Conservation (phyloP, 2,797 vertebrate genomes). For the Sciurus vulgaris region DNA sequence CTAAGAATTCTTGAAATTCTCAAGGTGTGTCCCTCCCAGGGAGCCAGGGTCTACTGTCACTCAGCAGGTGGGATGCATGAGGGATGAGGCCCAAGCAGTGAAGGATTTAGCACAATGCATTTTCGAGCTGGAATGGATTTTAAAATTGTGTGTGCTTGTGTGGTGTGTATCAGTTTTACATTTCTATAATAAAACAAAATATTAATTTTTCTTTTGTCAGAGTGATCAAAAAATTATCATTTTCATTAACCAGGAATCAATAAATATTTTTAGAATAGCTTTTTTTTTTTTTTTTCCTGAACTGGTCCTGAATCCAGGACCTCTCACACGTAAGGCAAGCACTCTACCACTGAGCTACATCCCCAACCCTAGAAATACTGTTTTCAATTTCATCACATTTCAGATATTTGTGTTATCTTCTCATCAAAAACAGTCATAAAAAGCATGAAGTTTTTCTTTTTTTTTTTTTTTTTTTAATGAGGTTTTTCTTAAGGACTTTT, state of each 20-base stretch:
- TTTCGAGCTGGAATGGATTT: slow-evolving; percentile 21
- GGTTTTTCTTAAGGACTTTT: not conserved
- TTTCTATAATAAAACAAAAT: not conserved
- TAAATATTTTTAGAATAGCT: not conserved
- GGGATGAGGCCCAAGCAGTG: not conserved
- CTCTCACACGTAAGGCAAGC: no score
- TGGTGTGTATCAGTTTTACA: not conserved
- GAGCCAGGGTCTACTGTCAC: not conserved
- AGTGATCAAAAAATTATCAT: slow-evolving; percentile 29
- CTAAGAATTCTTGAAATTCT: slow-evolving; percentile 25
- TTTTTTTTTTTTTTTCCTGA: no score
- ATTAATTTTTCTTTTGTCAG: slow-evolving; percentile 55
- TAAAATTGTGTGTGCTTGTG: not conserved
- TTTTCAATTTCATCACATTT: slow-evolving; percentile 7
- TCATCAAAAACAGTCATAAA: slow-evolving; percentile 12
- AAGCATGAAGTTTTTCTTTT: slow-evolving; percentile 24
- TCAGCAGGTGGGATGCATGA: rapidly evolving
- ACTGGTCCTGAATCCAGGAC: no score
- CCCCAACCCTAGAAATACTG: no score
- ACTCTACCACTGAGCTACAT: no score
- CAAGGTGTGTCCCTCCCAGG: not conserved
- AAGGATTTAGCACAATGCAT: not conserved
- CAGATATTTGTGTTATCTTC: not conserved
- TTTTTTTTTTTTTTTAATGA: not conserved
- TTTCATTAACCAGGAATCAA: slow-evolving; percentile 43